phyloP scores from a whole-genome alignment of 2,888 invertebrate genomes.

The Pelosia muscerda region DNA sequence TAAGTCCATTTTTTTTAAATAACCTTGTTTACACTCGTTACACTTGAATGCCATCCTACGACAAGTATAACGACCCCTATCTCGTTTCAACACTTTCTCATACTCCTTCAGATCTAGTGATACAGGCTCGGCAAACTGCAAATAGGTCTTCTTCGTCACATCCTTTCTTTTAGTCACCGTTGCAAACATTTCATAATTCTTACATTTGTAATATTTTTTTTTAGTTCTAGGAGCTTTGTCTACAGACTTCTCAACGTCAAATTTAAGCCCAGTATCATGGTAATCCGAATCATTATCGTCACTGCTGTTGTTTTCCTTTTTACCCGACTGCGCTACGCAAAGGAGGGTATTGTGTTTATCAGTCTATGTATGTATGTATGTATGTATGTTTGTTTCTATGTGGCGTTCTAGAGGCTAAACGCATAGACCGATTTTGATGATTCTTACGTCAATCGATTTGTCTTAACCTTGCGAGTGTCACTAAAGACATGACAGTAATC shows the following conservation, averaged over 20 bases:
- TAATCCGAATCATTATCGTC: conserved; percentile 24
- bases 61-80: conserved; percentile 20
- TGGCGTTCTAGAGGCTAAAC: too few species aligned
- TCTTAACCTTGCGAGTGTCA: too few species aligned
- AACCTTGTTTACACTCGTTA: conserved; percentile 42
- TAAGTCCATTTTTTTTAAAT: conserved; percentile 48
- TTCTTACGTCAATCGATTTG: too few species aligned
- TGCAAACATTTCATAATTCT: conserved; percentile 22
- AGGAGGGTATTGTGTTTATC: too few species aligned
- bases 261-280: conserved; percentile 24
- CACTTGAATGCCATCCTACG: conserved; percentile 21
- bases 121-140: conserved; percentile 34
- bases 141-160: not conserved
- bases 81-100: conserved; percentile 42
- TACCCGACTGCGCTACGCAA: too few species aligned
- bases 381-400: too few species aligned
- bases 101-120: conserved; percentile 49
- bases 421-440: too few species aligned
- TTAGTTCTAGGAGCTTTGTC: not conserved
- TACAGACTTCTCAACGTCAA: not conserved
- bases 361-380: too few species aligned
- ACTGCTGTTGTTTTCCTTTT: conserved; percentile 29
- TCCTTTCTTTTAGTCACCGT: conserved; percentile 14
- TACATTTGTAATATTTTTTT: not conserved
- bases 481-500: too few species aligned